Evolutionary conservation across 2,797 vertebrate species (phyloP).

Genomic region (Nyctibius grandis): DNA sequence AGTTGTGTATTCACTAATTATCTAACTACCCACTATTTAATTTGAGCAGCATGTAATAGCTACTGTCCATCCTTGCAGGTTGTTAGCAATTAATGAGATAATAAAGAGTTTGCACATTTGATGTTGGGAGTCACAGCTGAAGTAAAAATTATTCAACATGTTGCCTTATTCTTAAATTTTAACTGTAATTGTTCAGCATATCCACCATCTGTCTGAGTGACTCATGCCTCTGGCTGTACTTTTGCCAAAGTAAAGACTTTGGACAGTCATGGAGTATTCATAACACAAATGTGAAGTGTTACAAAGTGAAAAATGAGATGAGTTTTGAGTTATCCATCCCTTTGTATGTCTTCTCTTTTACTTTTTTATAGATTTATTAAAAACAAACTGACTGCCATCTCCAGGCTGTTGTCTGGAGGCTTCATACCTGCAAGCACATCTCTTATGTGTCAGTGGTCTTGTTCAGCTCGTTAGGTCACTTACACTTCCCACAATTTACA

Average conservation of each 20-base stretch:
- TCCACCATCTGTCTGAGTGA: conserved; percentile 12
- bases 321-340: neutral
- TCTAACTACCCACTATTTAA: neutral
- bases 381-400: neutral
- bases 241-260: neutral
- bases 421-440: neutral
- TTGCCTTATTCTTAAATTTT: conserved; percentile 17
- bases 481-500: neutral
- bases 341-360: neutral
- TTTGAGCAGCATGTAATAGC: neutral
- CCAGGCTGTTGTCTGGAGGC: neutral
- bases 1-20: neutral
- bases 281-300: neutral
- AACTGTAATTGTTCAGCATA: neutral
- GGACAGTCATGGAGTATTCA: neutral
- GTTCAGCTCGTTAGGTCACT: neutral
- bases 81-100: neutral
- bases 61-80: neutral
- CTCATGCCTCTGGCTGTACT: neutral
- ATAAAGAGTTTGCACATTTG: neutral
- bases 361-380: neutral
- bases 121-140: neutral
- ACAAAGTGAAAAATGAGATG: neutral
- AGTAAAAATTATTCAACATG: neutral
- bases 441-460: neutral